Evolutionary conservation across 1,140 invertebrate species (phyloP).

Genomic region (Diorhabda sublineata): DNA sequence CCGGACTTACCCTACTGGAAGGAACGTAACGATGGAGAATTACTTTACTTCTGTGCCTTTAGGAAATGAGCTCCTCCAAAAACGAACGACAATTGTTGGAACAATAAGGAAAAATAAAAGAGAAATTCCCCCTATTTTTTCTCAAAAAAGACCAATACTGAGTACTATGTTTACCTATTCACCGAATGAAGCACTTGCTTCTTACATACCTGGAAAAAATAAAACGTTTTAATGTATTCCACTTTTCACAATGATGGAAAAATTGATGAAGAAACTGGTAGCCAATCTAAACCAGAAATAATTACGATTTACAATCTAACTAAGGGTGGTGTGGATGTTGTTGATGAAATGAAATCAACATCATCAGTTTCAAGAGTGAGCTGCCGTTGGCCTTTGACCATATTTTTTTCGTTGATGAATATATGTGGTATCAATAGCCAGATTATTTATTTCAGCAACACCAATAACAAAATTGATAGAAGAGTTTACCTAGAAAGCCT

Average conservation of each 20-base stretch:
- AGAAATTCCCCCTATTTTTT: background rate
- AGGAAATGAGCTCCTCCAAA: background rate
- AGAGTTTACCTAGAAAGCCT: background rate
- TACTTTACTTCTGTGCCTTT: background rate
- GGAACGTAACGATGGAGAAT: conserved; percentile 2
- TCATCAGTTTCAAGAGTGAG: background rate
- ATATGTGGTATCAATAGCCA: background rate
- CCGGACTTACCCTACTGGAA: background rate
- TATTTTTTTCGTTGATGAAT: background rate
- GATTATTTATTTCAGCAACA: conserved; percentile 1
- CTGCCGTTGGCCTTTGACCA: background rate
- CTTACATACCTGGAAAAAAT: background rate
- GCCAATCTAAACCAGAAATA: no score
- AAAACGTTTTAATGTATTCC: background rate
- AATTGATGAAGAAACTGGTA: background rate
- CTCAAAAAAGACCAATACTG: background rate
- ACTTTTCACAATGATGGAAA: background rate
- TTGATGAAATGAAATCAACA: background rate
- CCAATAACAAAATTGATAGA: background rate
- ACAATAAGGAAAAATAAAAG: background rate
- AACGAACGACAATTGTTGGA: background rate
- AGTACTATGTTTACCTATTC: background rate
- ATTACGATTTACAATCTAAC: no score
- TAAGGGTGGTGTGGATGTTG: background rate
- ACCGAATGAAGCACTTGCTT: background rate